Conservation (phyloP, 2,113 vertebrate genomes). For the Andinoacara biseriatus region DNA sequence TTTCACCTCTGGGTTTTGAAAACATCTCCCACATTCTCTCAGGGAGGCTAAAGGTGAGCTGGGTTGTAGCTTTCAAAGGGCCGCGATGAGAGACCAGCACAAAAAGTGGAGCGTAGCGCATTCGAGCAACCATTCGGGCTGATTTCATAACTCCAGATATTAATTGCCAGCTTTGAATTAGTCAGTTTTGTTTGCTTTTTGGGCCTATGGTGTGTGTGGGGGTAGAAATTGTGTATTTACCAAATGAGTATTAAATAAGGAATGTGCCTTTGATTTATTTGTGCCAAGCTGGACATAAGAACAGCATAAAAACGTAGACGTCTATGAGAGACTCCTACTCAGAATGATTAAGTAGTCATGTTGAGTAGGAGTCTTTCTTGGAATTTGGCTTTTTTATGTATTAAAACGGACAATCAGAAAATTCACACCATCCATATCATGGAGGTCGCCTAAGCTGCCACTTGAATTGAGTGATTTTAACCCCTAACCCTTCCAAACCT, state of each 20-base stretch:
- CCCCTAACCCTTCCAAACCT: not conserved
- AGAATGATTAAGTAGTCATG: not conserved
- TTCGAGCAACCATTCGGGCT: not conserved
- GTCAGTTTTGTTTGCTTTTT: not conserved
- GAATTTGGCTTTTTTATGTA: no score
- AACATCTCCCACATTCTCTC: not conserved
- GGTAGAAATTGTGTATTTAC: not conserved
- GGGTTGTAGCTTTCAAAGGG: not conserved
- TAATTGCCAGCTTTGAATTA: not conserved
- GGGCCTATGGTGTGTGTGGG: not conserved
- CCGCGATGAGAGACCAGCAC: not conserved
- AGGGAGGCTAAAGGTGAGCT: not conserved
- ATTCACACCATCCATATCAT: no score
- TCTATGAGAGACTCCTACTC: not conserved
- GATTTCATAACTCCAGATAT: constrained; percentile 4
- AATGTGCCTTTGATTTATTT: not conserved
- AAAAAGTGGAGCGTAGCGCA: not conserved
- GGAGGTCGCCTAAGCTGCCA: no score
- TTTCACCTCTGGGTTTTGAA: not conserved
- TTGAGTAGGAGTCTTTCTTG: not conserved
- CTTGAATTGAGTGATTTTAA: no score
- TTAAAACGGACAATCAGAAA: no score
- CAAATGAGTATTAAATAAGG: not conserved
- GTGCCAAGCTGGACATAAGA: not conserved
- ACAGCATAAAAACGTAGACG: not conserved